Percentiles rank a stretch among this genome's conserved stretches.
Evolutionary conservation across 92 coral and sea anemone genomes (phyloP).

Genomic region (Blastomussa wellsi): DNA sequence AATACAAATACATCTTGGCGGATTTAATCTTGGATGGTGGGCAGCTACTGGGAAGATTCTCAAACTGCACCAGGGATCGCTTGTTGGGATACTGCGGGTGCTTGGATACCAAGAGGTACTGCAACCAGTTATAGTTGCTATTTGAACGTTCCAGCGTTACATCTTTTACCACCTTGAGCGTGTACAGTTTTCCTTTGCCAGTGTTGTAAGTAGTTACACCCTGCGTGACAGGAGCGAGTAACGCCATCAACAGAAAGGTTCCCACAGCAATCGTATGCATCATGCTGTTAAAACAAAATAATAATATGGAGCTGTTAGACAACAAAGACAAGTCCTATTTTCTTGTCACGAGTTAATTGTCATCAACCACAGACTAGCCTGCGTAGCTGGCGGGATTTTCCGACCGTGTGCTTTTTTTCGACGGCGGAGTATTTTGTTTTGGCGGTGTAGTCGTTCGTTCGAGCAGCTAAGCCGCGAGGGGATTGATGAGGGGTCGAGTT

Average conservation of each 20-base stretch:
- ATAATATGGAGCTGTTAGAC: background rate
- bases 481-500: no score
- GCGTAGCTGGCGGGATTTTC: no score
- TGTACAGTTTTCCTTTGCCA: slow-evolving; percentile 54
- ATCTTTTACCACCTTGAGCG: slow-evolving; percentile 54
- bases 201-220: slow-evolving; percentile 40
- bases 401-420: no score
- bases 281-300: background rate
- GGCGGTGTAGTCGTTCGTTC: no score
- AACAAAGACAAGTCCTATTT: no score
- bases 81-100: slow-evolving; percentile 69
- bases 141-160: slow-evolving; percentile 55
- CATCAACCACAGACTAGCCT: no score
- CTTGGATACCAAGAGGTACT: slow-evolving; percentile 57
- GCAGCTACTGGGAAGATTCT: slow-evolving; percentile 48
- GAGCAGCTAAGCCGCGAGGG: no score
- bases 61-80: slow-evolving; percentile 65
- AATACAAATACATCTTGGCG: slow-evolving; percentile 68
- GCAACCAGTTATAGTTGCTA: slow-evolving; percentile 42
- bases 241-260: slow-evolving; percentile 41
- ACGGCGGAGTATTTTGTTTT: no score
- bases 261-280: background rate
- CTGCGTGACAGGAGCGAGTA: slow-evolving; percentile 38
- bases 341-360: no score
- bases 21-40: slow-evolving; percentile 33